phyloP scores from a whole-genome alignment of 1,140 invertebrate genomes.

The Trachymyrmex cornetzi region DNA sequence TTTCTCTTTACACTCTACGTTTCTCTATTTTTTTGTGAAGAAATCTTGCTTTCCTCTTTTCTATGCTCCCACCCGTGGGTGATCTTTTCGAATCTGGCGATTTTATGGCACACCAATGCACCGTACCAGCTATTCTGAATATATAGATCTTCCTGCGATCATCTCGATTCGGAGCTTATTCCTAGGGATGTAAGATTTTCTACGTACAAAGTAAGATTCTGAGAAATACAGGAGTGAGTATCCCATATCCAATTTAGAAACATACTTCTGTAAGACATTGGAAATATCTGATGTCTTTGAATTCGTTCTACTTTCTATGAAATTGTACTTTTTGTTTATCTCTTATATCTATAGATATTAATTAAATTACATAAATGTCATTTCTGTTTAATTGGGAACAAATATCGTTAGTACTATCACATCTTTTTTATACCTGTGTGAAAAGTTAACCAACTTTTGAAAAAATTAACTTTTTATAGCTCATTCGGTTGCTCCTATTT shows the following conservation, averaged over 20 bases:
- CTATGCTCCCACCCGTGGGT: neutral
- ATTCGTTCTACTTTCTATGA: constrained; percentile 1
- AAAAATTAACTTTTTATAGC: no score
- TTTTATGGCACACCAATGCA: constrained; percentile 56
- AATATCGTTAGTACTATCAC: neutral
- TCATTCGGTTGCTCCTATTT: no score
- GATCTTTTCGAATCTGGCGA: constrained; percentile 46
- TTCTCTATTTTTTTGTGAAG: constrained; percentile 2
- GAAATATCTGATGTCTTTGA: constrained; percentile 26
- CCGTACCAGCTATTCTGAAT: constrained; percentile 52
- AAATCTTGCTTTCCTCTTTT: constrained; percentile 5
- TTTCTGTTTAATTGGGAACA: neutral
- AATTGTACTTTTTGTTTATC: neutral
- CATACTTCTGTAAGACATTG: constrained; percentile 18
- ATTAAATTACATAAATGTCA: neutral
- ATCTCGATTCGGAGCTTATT: constrained; percentile 45
- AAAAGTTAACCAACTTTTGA: no score
- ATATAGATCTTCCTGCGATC: constrained; percentile 53
- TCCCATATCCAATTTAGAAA: constrained; percentile 62
- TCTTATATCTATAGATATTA: neutral
- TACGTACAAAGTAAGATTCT: constrained; percentile 13
- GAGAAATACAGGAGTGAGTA: constrained; percentile 48
- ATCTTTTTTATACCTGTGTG: neutral
- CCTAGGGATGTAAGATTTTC: constrained; percentile 33
- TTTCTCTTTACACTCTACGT: neutral